Base-by-base conservation (phyloP, 1,140 invertebrate species). In the Lepidurus couesii region DNA sequence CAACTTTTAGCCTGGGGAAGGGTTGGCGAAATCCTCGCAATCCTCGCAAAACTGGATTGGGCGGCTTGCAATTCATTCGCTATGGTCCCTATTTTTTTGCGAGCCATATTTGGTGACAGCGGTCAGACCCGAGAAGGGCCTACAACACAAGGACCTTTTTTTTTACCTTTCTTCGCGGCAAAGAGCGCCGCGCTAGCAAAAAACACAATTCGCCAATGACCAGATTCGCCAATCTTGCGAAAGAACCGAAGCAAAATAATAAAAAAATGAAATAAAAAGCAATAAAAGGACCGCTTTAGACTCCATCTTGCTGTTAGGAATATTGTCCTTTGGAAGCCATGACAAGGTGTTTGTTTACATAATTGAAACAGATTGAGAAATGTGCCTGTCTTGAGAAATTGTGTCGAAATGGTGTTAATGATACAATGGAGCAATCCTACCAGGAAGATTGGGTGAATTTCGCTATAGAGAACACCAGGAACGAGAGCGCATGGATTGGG, bases 61-160 rank as follows among this genome's bases (percentile, higher is more conserved):
- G 9, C 53, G 53, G 21, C 53, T 65, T 65, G 53, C 53, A 65
- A 65, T 65, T 65, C 53, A 65, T 65, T 65, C 53, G 53, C 21
- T 65, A 65, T 13, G 53, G 53, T 65, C 21, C 53, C 53, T 7
- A 16, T 7, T 21, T 21, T 65, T 65, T 65, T 65, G 8, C 21
- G 53, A 21, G 53, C n/a, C 16, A 4, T 47, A 10, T 8, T 47
- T 13, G 53, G 53, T 65, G 6, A 16, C 16, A 65, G 53, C 53
- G 8, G 53, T 65, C 53, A 65, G 53, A 13, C 53, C 53, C 45
- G 6, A 47, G 10, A 47, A 65, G 53, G 53, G 53, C 53, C 53
- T 65, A 65, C 21, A 65, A 65, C 53, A 65, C 16, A 65, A 65
- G 45, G 53, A 65, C 16, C 53, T 1, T 21, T 21, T n/a, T n/a